These are phyloP conservation scores for Leptobrachium ailaonicum DNA, from an alignment of 2,113 vertebrate genomes.

Conservation along the genomic window DNA sequence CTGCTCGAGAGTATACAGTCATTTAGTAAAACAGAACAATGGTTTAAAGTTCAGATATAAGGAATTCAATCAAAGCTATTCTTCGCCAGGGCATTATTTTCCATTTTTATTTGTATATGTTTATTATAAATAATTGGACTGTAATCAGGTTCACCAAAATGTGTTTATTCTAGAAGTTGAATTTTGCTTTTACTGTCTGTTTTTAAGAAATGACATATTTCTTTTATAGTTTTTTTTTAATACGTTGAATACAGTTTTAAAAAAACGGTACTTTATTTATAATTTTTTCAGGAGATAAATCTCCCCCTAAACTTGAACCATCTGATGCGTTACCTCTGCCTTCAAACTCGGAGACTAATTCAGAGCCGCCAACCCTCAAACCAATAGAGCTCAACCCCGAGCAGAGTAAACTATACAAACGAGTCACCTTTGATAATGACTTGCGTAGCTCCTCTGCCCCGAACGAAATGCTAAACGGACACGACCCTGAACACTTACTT, in stretches of 20 bases:
- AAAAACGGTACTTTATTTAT: constrained; percentile 83
- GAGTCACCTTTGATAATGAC: constrained; percentile 77
- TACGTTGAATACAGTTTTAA: constrained; percentile 69
- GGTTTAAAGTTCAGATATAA: too few species aligned
- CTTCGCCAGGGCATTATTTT: too few species aligned
- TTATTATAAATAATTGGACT: too few species aligned
- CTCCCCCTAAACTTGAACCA: constrained; percentile 95
- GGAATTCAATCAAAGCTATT: too few species aligned
- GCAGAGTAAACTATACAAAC: constrained; percentile 77
- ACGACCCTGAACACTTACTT: constrained; percentile 76
- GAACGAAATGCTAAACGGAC: constrained; percentile 82
- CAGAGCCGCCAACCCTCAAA: constrained; percentile 94
- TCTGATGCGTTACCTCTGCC: constrained; percentile 90
- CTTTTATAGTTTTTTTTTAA: constrained; percentile 69
- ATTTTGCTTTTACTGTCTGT: constrained; percentile 58
- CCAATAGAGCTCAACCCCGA: constrained; percentile 85
- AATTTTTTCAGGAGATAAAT: constrained; percentile 94
- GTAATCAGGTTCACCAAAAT: neutral
- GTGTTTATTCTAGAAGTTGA: neutral
- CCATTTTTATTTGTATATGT: too few species aligned
- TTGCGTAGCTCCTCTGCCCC: constrained; percentile 73
- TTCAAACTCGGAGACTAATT: constrained; percentile 84
- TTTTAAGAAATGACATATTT: constrained; percentile 59
- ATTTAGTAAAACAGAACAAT: too few species aligned
- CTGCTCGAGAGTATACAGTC: too few species aligned